A percentile compares a stretch with the other conserved stretches of the same genome.
phyloP scores from a whole-genome alignment of 1,140 invertebrate genomes.

The Trichogramma pretiosum region DNA sequence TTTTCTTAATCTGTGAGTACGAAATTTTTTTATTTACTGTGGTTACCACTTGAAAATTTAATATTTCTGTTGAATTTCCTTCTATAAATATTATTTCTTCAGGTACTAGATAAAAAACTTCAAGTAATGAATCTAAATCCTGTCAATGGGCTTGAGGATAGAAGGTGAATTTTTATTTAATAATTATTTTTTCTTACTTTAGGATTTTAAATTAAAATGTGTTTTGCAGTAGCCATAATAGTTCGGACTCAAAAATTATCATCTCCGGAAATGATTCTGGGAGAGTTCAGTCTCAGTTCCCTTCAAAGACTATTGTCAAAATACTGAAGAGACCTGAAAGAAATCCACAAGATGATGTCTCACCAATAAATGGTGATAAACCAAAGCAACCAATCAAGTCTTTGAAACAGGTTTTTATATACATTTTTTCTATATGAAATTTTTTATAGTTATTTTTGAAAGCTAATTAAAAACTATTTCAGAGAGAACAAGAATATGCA shows the following conservation, averaged over 20 bases:
- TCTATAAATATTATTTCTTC: too few relatives aligned
- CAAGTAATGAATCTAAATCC: conserved; percentile 34
- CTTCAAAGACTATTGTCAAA: conserved; percentile 68
- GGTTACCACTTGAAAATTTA: too few relatives aligned
- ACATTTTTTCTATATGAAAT: conserved; percentile 3
- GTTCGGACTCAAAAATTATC: conserved; percentile 35
- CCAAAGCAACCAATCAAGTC: conserved; percentile 71
- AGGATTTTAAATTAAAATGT: neutral
- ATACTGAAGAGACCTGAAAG: conserved; percentile 66
- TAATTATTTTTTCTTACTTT: conserved; percentile 26
- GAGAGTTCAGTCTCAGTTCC: conserved; percentile 50
- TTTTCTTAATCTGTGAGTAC: neutral
- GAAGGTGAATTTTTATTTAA: too few relatives aligned
- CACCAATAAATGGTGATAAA: conserved; percentile 55
- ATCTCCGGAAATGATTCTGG: conserved; percentile 40
- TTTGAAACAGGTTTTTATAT: conserved; percentile 55
- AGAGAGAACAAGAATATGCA: conserved; percentile 79
- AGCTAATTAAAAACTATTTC: neutral
- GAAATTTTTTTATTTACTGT: too few relatives aligned
- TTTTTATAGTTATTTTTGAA: too few relatives aligned
- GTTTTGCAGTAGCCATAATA: conserved; percentile 16
- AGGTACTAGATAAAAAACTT: conserved; percentile 39
- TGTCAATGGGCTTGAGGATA: conserved; percentile 32
- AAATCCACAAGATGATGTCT: conserved; percentile 42
- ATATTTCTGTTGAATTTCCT: too few relatives aligned